Evolutionary conservation across 2,888 invertebrate genomes (phyloP), one percentile per base, ranked within the genome.

Genomic region (Scaptomyza tumidula): DNA sequence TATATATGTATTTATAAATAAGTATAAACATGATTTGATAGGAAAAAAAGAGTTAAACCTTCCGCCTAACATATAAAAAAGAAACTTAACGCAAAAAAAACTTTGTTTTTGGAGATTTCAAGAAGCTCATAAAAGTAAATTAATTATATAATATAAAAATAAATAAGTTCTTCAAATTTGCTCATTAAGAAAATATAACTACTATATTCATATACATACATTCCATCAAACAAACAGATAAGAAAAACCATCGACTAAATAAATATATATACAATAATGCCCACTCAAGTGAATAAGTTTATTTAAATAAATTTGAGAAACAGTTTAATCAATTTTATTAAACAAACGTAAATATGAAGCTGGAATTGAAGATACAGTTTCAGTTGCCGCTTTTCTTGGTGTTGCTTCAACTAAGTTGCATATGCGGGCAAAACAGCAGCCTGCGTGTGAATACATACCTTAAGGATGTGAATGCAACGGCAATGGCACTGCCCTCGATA

Each of bases 371-470:
- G 27, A 41, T 55, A 39, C 58, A 39, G 31, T 50, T 44, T 46
- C 43, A 55, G 37, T 10, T 57, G 33, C 14, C 65, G 37, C 35
- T 52, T n/a, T 29, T 69, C 13, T 19, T 78, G 27, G 48, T 78
- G 14, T 39, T 69, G 49, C 6, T 64, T 24, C 68, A 35, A 10
- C 58, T 62, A n/a, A 65, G 33, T 48, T 54, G 5, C 70, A 62
- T 10, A 2, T 29, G 24, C 48, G 37, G 66, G 14, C 81, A 88
- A 49, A 86, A 83, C 66, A 78, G 72, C 68, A 73, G 77, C 48
- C 52, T 82, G n/a, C 76, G 71, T 45, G 77, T 87, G 44, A 81
- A 90, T 48, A 80, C 83, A n/a, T 56, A 89, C 62, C 62, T 84
- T 6, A 84, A 88, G 65, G 85, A 88, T 11, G 52, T 86, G 39